Conservation (phyloP, 2,797 vertebrate species). For the Halcyon smyrnensis region DNA sequence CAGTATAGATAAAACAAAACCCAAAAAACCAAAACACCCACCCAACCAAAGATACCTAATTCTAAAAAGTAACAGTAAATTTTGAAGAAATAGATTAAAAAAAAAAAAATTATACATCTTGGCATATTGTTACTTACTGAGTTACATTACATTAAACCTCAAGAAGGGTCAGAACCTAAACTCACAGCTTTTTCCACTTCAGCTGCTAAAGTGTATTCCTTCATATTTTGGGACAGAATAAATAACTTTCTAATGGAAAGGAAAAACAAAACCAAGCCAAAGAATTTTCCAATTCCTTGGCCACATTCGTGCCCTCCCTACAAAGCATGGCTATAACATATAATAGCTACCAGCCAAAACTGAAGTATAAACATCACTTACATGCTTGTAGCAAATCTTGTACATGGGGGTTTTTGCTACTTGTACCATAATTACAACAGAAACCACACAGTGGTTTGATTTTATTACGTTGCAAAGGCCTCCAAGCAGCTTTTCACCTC, state of each 20-base stretch:
- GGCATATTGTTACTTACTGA: slow-evolving; percentile 41
- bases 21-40: no score
- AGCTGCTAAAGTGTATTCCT: slow-evolving; percentile 51
- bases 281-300: not conserved
- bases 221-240: slow-evolving; percentile 63
- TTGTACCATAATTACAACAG: not conserved
- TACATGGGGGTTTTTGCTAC: not conserved
- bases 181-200: slow-evolving; percentile 39
- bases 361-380: not conserved
- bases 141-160: slow-evolving; percentile 55
- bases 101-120: not conserved
- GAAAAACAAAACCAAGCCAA: not conserved
- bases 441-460: not conserved
- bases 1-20: not conserved
- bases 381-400: not conserved
- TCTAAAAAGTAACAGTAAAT: not conserved
- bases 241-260: not conserved
- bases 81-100: not conserved
- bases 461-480: not conserved
- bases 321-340: not conserved
- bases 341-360: not conserved
- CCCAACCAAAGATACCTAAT: not conserved
- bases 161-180: not conserved
- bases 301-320: not conserved
- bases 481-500: not conserved